phyloP scores from a whole-genome alignment of 1,140 invertebrate genomes.

The Zaprionus vittiger region DNA sequence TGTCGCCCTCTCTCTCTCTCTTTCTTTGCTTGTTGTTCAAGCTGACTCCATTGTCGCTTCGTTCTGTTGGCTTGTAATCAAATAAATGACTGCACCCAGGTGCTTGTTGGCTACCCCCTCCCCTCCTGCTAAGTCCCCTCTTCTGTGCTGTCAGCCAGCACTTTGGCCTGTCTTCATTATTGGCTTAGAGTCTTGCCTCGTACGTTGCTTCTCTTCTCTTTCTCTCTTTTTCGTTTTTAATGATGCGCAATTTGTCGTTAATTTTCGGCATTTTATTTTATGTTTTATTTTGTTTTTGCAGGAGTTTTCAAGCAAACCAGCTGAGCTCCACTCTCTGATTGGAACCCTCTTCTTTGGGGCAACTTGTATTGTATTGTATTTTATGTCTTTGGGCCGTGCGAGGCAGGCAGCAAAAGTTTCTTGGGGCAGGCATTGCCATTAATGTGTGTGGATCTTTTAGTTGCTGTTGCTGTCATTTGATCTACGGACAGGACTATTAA shows the following conservation, averaged over 20 bases:
- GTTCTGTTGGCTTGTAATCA: slow-evolving; percentile 68
- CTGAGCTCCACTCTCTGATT: slow-evolving; percentile 41
- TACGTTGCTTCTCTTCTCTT: not conserved
- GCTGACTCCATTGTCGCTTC: slow-evolving; percentile 52
- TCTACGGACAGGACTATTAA: slow-evolving; percentile 66
- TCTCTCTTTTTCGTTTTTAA: slow-evolving; percentile 62
- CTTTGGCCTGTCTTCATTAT: slow-evolving; percentile 46
- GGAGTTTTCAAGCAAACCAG: slow-evolving; percentile 37
- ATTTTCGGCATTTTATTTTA: slow-evolving; percentile 79
- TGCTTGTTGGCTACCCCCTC: slow-evolving; percentile 47
- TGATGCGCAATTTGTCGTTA: slow-evolving; percentile 81
- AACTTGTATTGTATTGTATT: slow-evolving; percentile 54
- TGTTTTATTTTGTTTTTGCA: slow-evolving; percentile 65
- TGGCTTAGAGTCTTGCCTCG: slow-evolving; percentile 21
- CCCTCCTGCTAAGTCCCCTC: not conserved
- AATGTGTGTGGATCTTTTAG: slow-evolving; percentile 63
- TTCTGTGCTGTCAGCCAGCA: not conserved
- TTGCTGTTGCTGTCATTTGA: slow-evolving; percentile 48
- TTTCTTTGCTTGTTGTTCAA: slow-evolving; percentile 22
- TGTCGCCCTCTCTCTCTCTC: not conserved
- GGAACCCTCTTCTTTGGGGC: slow-evolving; percentile 33
- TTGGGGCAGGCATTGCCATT: slow-evolving; percentile 51
- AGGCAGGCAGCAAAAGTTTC: slow-evolving; percentile 53
- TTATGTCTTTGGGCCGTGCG: slow-evolving; percentile 70
- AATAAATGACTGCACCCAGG: slow-evolving; percentile 77